Conservation (phyloP, 2,888 invertebrate species). For the Drosophila putrida region DNA sequence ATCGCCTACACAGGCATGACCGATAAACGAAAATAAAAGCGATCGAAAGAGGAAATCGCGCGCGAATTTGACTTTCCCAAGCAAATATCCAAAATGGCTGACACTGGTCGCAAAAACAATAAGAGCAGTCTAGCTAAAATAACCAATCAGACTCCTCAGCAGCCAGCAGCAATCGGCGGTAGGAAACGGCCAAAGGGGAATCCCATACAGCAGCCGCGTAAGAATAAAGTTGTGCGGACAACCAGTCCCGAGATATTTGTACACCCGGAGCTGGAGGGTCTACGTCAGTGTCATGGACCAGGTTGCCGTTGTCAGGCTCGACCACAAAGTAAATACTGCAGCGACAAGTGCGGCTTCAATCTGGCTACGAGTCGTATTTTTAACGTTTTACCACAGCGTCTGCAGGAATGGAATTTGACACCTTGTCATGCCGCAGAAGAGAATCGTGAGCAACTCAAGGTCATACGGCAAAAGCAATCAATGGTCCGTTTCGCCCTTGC, state of each 20-base stretch:
- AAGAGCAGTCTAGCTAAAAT: conserved; percentile 38
- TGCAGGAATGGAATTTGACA: conserved; percentile 96
- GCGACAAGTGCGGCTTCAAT: conserved; percentile 95
- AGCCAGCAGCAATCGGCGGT: conserved; percentile 26
- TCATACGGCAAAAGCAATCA: conserved; percentile 92
- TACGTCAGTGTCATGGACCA: conserved; percentile 96
- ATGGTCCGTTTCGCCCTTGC: conserved; percentile 92
- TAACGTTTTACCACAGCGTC: conserved; percentile 92
- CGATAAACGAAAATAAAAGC: conserved; percentile 82
- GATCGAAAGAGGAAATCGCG: conserved; percentile 93
- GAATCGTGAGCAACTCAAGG: conserved; percentile 89
- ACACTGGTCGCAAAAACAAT: conserved; percentile 30
- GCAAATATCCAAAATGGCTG: conserved; percentile 94
- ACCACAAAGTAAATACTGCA: conserved; percentile 96
- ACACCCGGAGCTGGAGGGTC: conserved; percentile 87
- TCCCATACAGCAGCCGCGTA: conserved; percentile 67
- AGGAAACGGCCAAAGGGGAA: conserved; percentile 77
- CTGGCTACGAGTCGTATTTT: conserved; percentile 95
- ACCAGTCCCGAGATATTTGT: conserved; percentile 83
- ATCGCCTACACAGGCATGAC: conserved; percentile 65
- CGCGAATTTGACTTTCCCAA: conserved; percentile 95
- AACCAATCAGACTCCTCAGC: conserved; percentile 22
- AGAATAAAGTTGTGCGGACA: conserved; percentile 77
- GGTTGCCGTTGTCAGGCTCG: conserved; percentile 92
- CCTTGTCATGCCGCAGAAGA: conserved; percentile 94